A percentile compares a stretch with the other conserved stretches of the same genome.
Conservation (phyloP, 2,113 vertebrate species). For the Tragelaphus strepsiceros region DNA sequence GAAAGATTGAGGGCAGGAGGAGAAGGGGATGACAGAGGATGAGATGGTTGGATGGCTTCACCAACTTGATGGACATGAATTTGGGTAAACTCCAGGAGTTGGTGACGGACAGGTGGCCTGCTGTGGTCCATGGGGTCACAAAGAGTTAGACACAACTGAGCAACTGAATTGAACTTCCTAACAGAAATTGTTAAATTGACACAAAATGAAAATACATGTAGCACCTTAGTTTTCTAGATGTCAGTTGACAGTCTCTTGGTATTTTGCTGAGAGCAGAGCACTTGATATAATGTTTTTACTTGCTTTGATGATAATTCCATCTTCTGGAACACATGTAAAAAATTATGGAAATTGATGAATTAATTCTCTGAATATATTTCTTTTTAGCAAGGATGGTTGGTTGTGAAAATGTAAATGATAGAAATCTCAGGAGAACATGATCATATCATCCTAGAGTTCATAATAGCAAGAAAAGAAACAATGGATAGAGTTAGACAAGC, state of each 20-base stretch:
- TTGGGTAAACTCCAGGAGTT: background rate
- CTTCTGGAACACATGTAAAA: background rate
- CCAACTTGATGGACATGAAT: accelerated
- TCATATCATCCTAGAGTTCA: background rate
- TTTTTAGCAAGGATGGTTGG: background rate
- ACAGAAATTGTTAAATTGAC: background rate
- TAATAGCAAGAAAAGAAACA: background rate
- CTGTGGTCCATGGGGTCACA: background rate
- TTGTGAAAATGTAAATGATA: background rate
- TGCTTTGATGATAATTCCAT: background rate
- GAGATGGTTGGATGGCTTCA: background rate
- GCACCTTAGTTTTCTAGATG: background rate
- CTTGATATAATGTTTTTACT: background rate
- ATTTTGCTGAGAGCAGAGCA: background rate
- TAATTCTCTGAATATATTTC: background rate
- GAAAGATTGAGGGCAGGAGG: background rate
- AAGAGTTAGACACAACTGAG: background rate
- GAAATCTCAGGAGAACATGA: background rate
- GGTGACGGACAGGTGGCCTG: background rate
- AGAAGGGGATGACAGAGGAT: background rate
- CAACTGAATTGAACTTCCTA: background rate
- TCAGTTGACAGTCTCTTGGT: background rate
- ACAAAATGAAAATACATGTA: background rate
- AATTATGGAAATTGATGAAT: background rate
- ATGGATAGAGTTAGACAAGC: background rate